Base-by-base conservation (phyloP, 2,888 invertebrate genomes). In the Phrixothrix hirtus region DNA sequence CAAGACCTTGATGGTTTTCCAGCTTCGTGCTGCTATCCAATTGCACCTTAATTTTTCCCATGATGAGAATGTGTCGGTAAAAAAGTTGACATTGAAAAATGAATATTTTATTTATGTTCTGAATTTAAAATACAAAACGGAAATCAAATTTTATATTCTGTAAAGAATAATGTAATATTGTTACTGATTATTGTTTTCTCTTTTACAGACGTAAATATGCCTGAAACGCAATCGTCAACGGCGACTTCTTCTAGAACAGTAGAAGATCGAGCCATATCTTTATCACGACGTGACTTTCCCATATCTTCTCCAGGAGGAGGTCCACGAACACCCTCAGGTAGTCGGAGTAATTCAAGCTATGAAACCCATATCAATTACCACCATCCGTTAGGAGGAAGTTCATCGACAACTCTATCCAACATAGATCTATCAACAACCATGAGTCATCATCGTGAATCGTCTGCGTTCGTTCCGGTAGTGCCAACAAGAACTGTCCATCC, bases 391-490 rank as follows among this genome's bases (percentile, higher is more conserved):
- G 25, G 42, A 15, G n/a, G 35, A 4, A 26, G 30, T 11, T 77
- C 81, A 17, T 78, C 81, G 59, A 78, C 15, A 2, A 36, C n/a
- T n/a, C n/a, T 36, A 25, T 1, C 35, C 5, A 49, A 74, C 79
- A 78, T 76, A 76, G 72, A 73, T 54, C 64, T 71, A 25, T 31
- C 55, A 9, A 31, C 37, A 1, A 39, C 63, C 13, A 72, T 71
- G 70, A 61, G 67, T 55, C 79, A 79, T 41, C 89, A 88, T 71
- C 81, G 89, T 31, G 90, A 90, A 75, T 83, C 88, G 5, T 92
- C 91, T 9, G 92, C 92, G 1, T 92, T 92, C 74, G 91, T 92
- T 41, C 92, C 92, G 21, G 92, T 92, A 42, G 87, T 92, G 48
- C 92, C 92, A 7, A 86, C 88, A 31, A 81, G 91, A 64, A 82